Evolutionary conservation across 1,140 invertebrate genomes (phyloP).

Genomic region (Heterodera schachtii): DNA sequence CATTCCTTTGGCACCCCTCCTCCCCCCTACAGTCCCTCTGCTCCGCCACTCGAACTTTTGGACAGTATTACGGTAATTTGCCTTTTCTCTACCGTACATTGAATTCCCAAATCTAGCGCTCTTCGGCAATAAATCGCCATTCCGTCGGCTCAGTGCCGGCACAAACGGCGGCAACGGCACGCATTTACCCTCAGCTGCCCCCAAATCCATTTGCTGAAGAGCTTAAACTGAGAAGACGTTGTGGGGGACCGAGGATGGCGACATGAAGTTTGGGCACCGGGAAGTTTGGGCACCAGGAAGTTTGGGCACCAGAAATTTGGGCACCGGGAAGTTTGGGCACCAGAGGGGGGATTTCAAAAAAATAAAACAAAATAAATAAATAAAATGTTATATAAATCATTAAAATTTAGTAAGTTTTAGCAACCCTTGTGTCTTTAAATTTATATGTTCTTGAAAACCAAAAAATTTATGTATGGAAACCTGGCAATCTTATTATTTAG

Average conservation of each 20-base stretch:
- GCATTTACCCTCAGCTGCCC: constrained; percentile 34
- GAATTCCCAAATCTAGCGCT: constrained; percentile 6
- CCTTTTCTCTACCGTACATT: neutral
- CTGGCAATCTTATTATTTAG: no score
- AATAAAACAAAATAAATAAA: no score
- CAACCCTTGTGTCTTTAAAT: no score
- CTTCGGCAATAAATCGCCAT: constrained; percentile 10
- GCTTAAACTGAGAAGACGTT: neutral
- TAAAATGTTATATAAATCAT: no score
- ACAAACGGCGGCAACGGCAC: constrained; percentile 21
- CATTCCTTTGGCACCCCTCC: constrained; percentile 42
- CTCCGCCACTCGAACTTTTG: constrained; percentile 29
- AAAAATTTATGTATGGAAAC: no score
- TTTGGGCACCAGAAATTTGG: no score
- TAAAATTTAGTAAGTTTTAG: no score
- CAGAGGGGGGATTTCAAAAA: no score
- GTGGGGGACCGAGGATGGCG: neutral
- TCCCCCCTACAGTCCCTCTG: constrained; percentile 47
- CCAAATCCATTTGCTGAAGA: constrained; percentile 39
- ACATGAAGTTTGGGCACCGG: no score
- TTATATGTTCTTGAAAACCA: no score
- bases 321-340: no score
- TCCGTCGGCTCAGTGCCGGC: neutral
- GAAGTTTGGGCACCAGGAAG: no score
- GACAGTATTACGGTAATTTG: constrained; percentile 6